Evolutionary conservation across 2,797 vertebrate genomes (phyloP), one percentile per base, ranked within the genome.

Genomic region (Hipposideros larvatus): DNA sequence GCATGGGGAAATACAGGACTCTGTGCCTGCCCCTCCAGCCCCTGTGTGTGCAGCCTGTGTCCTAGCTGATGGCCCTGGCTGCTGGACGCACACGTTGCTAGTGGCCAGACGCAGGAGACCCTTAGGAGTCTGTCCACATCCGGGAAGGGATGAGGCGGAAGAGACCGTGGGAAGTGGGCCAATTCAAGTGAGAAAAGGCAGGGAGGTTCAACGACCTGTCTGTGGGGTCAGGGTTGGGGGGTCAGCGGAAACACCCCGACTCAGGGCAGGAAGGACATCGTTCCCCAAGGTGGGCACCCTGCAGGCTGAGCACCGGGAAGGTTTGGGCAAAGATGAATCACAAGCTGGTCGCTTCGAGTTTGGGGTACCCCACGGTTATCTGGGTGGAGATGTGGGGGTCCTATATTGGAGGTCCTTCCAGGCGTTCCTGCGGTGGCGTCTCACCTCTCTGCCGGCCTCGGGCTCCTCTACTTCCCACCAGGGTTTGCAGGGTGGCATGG

Each of bases 151-250:
- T 0, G 13, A 24, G 1, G 0, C 21, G 3, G 0, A 51, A 51
- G 84, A 34, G 65, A 37, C 0, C 0, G 21, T 10, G 41, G 74
- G 24, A 5, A 24, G 13, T 0, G 26, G 68, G 41, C 21, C 0
- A 15, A 19, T 24, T 65, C 21, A 1, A 4, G 63, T 4, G 70
- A 61, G 51, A 28, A 46, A 7, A 11, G 1, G n/a, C 24, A 41
- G 37, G 65, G 41, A 46, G 75, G 14, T 13, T 3, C 0, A 0
- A 0, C n/a, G 0, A 1, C 53, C 14, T 5, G 7, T 31, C 71
- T 13, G 1, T 7, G 22, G 31, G n/a, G 8, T 34, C 0, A 0
- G 51, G 78, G 26, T 43, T 1, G 11, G 24, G 10, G 16, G 7
- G 43, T 43, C 19, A 1, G 26, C 0, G 3, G 24, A 28, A 28